Evolutionary conservation across 2,888 invertebrate genomes (phyloP), one percentile per base, ranked within the genome.

Genomic region (Nebria brevicollis): DNA sequence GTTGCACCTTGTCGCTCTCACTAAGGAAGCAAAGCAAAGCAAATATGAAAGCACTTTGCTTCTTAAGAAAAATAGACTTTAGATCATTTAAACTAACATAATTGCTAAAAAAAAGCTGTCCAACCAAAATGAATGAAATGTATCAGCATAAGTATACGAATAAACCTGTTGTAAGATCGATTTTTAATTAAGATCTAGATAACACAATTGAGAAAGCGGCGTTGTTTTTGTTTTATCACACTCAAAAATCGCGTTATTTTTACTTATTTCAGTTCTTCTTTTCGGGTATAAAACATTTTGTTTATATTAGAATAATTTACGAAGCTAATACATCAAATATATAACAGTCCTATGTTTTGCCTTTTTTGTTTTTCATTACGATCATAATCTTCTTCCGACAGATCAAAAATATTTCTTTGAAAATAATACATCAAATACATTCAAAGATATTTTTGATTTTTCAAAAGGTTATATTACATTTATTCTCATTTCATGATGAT

Each of bases 221-320:
- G 54, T 54, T 20, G 20, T 20, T 20, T 20, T 54, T 54, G 13
- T 54, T 54, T 54, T 54, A 11, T 11, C 7, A 54, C 54, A 54
- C 54, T 54, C 54, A 54, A 54, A 34, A 11, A 54, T 54, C 54
- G 54, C 54, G 54, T 54, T 54, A 54, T 54, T 54, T 54, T 11
- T 11, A 54, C 34, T 34, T 34, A 34, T 34, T 1, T 54, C 54
- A 34, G 5, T 34, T 54, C 54, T 54, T 54, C 54, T 54, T 54
- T 54, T 54, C 54, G 54, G 54, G 54, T 54, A 54, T 54, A 54
- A 54, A 54, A 54, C 54, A 54, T 54, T 54, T 54, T 54, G 13
- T 54, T 54, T 54, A 54, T 54, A 54, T 54, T 54, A 54, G 54
- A 54, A 54, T 54, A 54, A 54, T 54, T 54, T 54, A 54, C 54